Evolutionary conservation across 2,113 vertebrate genomes (phyloP).

Genomic region (Bufo gargarizans): DNA sequence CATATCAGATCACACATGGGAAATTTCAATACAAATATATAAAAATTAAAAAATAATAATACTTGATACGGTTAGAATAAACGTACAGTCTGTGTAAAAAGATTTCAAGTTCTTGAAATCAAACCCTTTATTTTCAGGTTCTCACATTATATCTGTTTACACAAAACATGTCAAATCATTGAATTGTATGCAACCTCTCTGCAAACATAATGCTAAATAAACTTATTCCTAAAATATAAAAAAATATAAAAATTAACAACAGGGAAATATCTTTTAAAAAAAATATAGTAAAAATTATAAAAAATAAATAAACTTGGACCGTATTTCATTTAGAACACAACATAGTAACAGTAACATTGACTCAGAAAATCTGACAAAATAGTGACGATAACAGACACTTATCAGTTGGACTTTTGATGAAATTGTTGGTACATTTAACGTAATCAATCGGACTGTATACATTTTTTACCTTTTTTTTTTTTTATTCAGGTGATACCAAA

Average conservation of each 20-base stretch:
- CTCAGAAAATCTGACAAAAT: too few species aligned
- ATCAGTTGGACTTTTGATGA: too few species aligned
- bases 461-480: background rate
- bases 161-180: background rate
- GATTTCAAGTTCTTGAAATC: background rate
- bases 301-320: background rate
- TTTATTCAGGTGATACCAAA: background rate
- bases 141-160: too few species aligned
- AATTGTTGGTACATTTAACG: too few species aligned
- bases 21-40: constrained; percentile 1
- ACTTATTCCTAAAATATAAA: background rate
- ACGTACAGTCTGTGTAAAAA: too few species aligned
- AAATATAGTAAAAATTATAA: background rate
- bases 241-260: background rate
- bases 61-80: too few species aligned
- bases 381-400: background rate
- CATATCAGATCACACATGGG: background rate
- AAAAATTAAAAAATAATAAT: background rate
- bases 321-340: background rate
- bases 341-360: background rate
- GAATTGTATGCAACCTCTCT: too few species aligned
- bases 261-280: background rate
- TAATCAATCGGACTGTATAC: too few species aligned
- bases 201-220: background rate
- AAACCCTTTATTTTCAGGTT: too few species aligned